Conservation (phyloP, 2,113 vertebrate species). For the Penelope pileata region DNA sequence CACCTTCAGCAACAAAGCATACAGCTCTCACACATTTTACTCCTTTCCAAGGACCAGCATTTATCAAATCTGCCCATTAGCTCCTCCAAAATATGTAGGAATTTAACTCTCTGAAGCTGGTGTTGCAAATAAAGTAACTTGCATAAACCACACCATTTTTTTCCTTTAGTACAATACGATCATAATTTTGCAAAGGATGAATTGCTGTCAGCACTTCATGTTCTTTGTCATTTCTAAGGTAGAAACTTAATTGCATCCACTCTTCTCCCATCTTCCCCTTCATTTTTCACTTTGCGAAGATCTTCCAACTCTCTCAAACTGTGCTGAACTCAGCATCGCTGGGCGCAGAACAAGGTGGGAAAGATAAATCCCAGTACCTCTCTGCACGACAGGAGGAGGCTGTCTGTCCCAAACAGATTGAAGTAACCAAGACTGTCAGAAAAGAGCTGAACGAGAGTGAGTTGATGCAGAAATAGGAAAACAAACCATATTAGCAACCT, state of each 20-base stretch:
- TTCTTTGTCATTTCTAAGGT: neutral
- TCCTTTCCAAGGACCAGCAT: conserved; percentile 25
- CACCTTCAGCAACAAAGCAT: conserved; percentile 29
- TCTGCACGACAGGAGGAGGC: neutral
- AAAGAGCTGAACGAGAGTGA: neutral
- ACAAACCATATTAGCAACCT: neutral
- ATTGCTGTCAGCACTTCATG: neutral
- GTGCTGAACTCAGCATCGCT: neutral
- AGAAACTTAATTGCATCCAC: neutral
- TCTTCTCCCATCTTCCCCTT: neutral
- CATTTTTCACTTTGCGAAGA: neutral
- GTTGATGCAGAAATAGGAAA: neutral
- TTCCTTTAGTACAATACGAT: neutral
- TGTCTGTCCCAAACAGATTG: neutral
- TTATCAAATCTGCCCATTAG: neutral
- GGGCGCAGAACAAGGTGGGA: neutral
- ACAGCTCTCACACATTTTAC: neutral
- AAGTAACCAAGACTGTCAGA: neutral
- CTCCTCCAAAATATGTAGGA: neutral
- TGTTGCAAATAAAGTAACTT: neutral
- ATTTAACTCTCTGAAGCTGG: neutral
- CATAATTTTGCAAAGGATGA: neutral
- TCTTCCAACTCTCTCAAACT: neutral
- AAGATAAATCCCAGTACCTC: neutral
- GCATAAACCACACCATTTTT: neutral